Evolutionary conservation across 1,140 invertebrate genomes (phyloP), one percentile per base, ranked within the genome.

Genomic region (Aethina tumida): DNA sequence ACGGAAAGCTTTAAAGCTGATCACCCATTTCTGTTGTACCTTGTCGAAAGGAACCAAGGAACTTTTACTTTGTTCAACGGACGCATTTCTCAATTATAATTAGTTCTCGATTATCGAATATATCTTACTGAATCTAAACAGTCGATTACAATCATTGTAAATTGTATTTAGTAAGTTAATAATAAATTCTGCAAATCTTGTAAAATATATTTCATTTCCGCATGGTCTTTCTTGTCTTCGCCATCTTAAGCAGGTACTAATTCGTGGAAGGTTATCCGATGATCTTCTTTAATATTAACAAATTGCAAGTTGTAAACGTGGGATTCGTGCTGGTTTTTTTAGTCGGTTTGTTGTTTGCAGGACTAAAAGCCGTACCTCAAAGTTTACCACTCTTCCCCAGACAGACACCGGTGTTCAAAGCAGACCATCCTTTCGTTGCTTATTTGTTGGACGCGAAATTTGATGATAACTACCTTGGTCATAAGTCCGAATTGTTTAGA

Each of bases 21-120:
- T 35, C 41, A 47, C 32, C 41, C 44, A 16, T 43, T 43, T 18
- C 18, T 47, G 29, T 14, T 47, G 17, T 30, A 35, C 22, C 22
- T 43, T 28, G 20, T 39, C 4, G 24, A 26, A 22, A 39, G 12
- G 9, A 47, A 12, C 22, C 30, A 39, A n/a, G 22, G 41, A 17
- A 28, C 19, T 12, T 16, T 34, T 20, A 24, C 39, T 16, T 26
- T 42, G 20, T 43, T 43, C 39, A 26, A 30, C 8, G 44, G 44
- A 43, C 37, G 29, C 30, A 24, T 47, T 7, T 18, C 12, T 15
- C 36, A 38, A 22, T 28, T 33, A 3, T 14, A 40, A 19, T 33
- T 10, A 18, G 15, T 20, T 36, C 14, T 31, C 12, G 9, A 14
- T 14, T 7, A 7, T 13, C 16, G 16, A 10, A 13, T 3, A 14